Conservation (phyloP, 1,140 invertebrate species). For the Polypedilum vanderplanki region DNA sequence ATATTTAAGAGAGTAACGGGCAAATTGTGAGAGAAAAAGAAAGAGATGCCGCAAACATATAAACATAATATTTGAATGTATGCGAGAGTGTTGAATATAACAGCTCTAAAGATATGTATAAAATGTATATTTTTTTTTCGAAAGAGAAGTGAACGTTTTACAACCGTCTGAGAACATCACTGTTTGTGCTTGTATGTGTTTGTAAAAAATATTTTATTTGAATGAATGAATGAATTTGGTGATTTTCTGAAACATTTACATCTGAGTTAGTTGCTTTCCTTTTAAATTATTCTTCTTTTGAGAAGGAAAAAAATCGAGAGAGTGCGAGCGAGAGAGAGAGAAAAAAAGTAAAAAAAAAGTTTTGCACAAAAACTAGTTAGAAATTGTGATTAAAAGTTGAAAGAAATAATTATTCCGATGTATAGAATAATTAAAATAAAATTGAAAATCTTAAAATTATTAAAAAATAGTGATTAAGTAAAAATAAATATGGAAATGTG, state of each 20-base stretch:
- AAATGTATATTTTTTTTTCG: neutral
- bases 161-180: neutral
- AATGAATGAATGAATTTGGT: slow-evolving; percentile 13
- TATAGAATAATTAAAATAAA: too few species aligned
- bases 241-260: slow-evolving; percentile 13
- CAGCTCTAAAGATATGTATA: neutral
- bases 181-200: neutral
- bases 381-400: neutral
- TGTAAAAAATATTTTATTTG: neutral
- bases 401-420: too few species aligned
- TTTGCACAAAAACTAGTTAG: neutral
- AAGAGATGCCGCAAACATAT: slow-evolving; percentile 10
- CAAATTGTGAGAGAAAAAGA: neutral
- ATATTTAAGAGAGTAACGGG: slow-evolving; percentile 7
- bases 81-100: neutral
- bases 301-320: neutral
- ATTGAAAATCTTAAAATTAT: too few species aligned
- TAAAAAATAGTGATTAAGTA: neutral
- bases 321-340: neutral
- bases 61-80: slow-evolving; percentile 1
- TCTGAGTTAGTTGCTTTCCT: slow-evolving; percentile 17
- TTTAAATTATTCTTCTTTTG: neutral
- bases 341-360: neutral
- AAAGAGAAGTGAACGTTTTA: neutral
- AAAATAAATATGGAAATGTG: neutral